Percentiles rank a stretch among this genome's conserved stretches.
Conservation (phyloP, 2,888 invertebrate genomes). For the Abrostola tripartita region DNA sequence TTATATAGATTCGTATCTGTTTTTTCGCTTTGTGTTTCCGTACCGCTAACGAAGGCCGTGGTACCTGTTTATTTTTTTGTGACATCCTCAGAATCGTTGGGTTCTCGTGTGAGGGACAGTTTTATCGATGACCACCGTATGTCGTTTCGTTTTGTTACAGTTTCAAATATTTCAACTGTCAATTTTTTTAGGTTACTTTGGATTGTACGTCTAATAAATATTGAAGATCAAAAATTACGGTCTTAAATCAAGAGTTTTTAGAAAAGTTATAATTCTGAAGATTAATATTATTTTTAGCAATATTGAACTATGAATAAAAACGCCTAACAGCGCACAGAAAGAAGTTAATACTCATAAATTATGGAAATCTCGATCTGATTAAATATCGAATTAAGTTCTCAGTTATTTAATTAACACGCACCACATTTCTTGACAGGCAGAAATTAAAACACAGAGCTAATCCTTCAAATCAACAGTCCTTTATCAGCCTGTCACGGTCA, state of each 20-base stretch:
- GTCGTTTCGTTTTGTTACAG: conserved; percentile 74
- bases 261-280: no score
- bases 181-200: conserved; percentile 32
- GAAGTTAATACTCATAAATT: conserved; percentile 10
- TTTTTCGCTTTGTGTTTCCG: conserved; percentile 79
- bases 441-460: conserved; percentile 29
- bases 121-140: conserved; percentile 84
- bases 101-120: conserved; percentile 76
- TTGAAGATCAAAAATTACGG: no score
- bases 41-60: conserved; percentile 83
- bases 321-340: conserved; percentile 13
- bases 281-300: background rate
- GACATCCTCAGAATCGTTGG: conserved; percentile 66
- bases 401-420: conserved; percentile 7
- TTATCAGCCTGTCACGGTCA: conserved; percentile 44
- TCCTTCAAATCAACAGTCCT: conserved; percentile 41
- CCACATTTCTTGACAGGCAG: conserved; percentile 7
- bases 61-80: conserved; percentile 81
- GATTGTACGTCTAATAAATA: no score
- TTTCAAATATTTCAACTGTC: conserved; percentile 64
- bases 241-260: no score
- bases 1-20: conserved; percentile 82
- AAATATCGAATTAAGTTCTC: conserved; percentile 18
- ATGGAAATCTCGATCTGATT: conserved; percentile 25
- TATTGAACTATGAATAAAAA: background rate